Conservation (phyloP, 2,797 vertebrate genomes). For the Periparus ater region DNA sequence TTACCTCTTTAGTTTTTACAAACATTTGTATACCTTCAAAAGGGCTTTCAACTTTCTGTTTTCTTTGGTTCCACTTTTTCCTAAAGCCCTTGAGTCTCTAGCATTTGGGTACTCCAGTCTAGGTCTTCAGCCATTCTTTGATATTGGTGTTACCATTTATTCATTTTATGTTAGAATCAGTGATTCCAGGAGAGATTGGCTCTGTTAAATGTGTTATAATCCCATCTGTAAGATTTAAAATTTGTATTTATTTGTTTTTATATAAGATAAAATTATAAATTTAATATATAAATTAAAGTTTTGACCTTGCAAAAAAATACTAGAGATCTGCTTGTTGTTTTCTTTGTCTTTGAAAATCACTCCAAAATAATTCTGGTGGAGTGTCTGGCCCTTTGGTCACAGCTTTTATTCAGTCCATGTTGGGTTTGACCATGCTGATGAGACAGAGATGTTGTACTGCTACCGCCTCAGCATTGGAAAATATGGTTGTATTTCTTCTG, state of each 20-base stretch:
- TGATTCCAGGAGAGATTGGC: neutral
- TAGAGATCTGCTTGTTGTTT: neutral
- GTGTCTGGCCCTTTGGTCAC: neutral
- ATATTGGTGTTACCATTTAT: neutral
- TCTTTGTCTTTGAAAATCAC: neutral
- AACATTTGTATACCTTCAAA: neutral
- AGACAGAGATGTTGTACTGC: neutral
- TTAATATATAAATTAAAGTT: neutral
- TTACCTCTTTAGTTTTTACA: slow-evolving; percentile 21
- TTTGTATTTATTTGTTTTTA: neutral
- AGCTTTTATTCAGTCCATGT: neutral
- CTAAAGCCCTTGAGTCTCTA: neutral
- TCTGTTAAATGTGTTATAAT: neutral
- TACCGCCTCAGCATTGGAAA: neutral
- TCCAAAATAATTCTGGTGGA: neutral
- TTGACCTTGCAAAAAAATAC: neutral
- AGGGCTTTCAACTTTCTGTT: neutral
- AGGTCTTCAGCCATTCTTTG: neutral
- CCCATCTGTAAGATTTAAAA: neutral
- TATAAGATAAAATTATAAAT: neutral
- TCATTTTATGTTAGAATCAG: neutral
- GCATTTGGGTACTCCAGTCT: neutral
- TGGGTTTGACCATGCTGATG: neutral
- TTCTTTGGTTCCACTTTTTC: neutral
- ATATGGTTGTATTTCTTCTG: neutral